Base-by-base conservation (phyloP, 2,113 vertebrate genomes). In the Clarias gariepinus region DNA sequence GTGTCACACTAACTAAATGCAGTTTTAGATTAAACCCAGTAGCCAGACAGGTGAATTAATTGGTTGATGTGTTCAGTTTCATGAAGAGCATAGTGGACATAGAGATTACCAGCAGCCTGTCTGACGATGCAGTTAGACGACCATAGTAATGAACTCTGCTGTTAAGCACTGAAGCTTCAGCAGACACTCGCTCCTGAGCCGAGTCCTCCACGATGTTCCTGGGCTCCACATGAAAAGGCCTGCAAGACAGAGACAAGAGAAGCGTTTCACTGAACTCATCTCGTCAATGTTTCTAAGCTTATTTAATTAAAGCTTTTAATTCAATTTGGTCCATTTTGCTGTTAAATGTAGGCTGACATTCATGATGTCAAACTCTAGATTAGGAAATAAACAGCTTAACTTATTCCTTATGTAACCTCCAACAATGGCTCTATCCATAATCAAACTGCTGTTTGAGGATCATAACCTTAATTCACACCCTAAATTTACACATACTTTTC, bases 111-210 rank as follows among this genome's bases (percentile, higher is more conserved):
- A 99, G 87, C 15, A 96, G 94, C 85, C 94, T 93, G 92, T 98
- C 96, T 58, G 97, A 93, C n/a, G 97, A 95, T 58, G 93, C 94
- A 0, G 95, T 93, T 76, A 99, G 96, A 6, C 95, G 95, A 87
- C 96, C 91, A 21, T 99, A 99, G 94, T 99, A 99, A 87, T 99
- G 97, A 85, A 99, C 96, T 91, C 97, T 92, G 90, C 97, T 99
- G 93, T 96, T 98, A 92, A 99, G 95, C 76, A 96, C 96, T 53
- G 98, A 95, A 9, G 98, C 98, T 90, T 97, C 95, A 1, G 96
- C 95, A 2, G 97, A 97, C 79, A 98, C 96, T 86, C 95, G 94
- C 83, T 97, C 96, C 90, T 89, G 90, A 0, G 92, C 94, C 71
- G 94, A 94, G 58, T 95, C 90, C 4, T 93, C 95, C 28, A 98